Evolutionary conservation across 2,888 invertebrate species (phyloP).

Genomic region (Drosophila helvetica): DNA sequence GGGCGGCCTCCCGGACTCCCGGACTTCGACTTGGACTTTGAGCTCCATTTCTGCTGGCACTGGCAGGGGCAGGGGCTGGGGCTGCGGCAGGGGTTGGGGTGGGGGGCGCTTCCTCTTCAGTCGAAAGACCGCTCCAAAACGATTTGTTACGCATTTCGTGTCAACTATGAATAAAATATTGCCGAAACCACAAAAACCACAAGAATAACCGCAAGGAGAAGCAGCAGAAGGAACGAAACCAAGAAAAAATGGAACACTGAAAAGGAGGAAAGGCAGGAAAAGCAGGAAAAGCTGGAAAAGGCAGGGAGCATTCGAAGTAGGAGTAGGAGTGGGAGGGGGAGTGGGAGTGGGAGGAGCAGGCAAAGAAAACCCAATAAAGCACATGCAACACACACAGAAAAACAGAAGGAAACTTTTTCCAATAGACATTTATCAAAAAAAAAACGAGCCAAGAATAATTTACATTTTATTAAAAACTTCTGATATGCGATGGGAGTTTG

Average conservation of each 20-base stretch:
- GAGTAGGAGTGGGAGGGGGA: no score
- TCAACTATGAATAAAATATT: constrained; percentile 79
- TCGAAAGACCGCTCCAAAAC: constrained; percentile 45
- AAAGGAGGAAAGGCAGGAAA: constrained; percentile 2
- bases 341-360: neutral
- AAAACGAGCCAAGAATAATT: constrained; percentile 66
- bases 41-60: constrained; percentile 40
- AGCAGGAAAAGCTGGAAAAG: constrained; percentile 10
- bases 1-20: constrained; percentile 46
- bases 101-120: neutral
- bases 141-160: constrained; percentile 79
- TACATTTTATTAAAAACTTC: constrained; percentile 75
- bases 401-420: constrained; percentile 55
- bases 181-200: constrained; percentile 66
- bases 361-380: constrained; percentile 19
- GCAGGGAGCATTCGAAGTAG: neutral
- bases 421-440: constrained; percentile 71
- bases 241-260: constrained; percentile 7
- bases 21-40: constrained; percentile 38
- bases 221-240: neutral
- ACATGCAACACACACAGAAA: constrained; percentile 26
- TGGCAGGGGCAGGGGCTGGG: no score
- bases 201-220: constrained; percentile 31
- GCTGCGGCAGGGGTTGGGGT: no score
- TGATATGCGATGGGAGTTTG: constrained; percentile 22